These are phyloP conservation scores for Drosophila sp. DNA, from an alignment of 1,140 invertebrate species.

Conservation along the genomic window DNA sequence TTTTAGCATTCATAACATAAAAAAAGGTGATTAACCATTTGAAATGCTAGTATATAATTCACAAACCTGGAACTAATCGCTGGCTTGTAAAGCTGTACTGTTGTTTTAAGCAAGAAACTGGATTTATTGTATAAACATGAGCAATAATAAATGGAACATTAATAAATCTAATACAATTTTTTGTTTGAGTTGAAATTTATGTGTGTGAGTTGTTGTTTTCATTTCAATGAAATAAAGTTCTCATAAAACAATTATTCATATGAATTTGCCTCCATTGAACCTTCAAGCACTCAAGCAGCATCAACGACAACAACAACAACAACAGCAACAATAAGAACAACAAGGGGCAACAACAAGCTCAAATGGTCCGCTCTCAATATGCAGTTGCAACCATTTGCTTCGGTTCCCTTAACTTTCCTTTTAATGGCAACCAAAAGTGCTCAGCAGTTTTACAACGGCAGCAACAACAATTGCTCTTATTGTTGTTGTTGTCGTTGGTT, in stretches of 20 bases:
- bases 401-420: constrained; percentile 11
- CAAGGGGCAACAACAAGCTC: too few species aligned
- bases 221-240: constrained; percentile 39
- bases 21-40: background rate
- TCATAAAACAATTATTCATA: constrained; percentile 43
- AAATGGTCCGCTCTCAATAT: constrained; percentile 5
- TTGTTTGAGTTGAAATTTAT: constrained; percentile 20
- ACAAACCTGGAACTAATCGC: constrained; percentile 5
- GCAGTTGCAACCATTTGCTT: constrained; percentile 31
- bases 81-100: constrained; percentile 3
- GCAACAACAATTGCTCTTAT: constrained; percentile 19
- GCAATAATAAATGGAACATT: too few species aligned
- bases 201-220: constrained; percentile 18
- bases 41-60: background rate
- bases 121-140: constrained; percentile 1
- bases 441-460: constrained; percentile 48
- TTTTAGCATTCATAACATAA: too few species aligned
- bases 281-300: constrained; percentile 19
- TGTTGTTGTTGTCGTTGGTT: constrained; percentile 21
- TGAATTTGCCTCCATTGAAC: constrained; percentile 26
- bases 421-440: constrained; percentile 48
- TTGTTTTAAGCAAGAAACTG: constrained; percentile 17
- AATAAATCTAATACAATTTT: constrained; percentile 12
- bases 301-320: constrained; percentile 1
- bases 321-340: constrained; percentile 11